phyloP scores from a whole-genome alignment of 2,797 vertebrate genomes.

The Anisognathus igniventris region DNA sequence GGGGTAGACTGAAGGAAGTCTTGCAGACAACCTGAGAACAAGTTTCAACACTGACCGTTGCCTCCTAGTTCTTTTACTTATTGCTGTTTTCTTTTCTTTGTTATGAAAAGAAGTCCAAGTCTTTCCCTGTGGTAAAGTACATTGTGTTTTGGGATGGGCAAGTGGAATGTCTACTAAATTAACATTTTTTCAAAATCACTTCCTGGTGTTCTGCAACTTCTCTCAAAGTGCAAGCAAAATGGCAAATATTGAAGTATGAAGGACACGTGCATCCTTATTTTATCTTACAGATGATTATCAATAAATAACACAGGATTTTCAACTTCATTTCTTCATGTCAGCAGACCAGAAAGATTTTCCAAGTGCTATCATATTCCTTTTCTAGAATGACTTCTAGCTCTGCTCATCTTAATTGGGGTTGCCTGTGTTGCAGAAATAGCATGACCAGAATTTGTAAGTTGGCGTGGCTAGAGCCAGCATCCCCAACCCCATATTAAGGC shows the following conservation, averaged over 20 bases:
- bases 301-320: background rate
- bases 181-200: background rate
- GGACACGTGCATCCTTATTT: background rate
- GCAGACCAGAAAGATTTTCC: background rate
- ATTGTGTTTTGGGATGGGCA: background rate
- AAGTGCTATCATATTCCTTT: background rate
- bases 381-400: background rate
- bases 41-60: slow-evolving; percentile 13
- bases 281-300: background rate
- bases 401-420: background rate
- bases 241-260: background rate
- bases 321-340: background rate
- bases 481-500: background rate
- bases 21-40: slow-evolving; percentile 29
- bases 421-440: background rate
- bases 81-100: background rate
- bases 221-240: background rate
- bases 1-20: background rate
- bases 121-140: background rate
- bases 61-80: slow-evolving; percentile 11
- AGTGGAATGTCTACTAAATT: background rate
- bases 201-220: background rate
- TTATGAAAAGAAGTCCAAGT: background rate
- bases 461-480: background rate
- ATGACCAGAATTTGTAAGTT: background rate